Conservation (phyloP, 2,888 invertebrate genomes). For the Aleiodes testaceus region DNA sequence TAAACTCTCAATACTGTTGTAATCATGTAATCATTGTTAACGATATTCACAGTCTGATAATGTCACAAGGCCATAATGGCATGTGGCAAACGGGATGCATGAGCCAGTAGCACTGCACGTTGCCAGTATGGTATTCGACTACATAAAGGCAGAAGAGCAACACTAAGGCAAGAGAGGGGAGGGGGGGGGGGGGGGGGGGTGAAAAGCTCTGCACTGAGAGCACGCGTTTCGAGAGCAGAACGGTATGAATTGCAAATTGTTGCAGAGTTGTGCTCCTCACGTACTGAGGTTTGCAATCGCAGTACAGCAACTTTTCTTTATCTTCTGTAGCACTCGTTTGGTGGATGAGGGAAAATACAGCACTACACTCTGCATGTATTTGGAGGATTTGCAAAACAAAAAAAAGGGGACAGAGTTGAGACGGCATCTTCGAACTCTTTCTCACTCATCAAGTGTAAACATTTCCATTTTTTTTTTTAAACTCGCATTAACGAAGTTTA, state of each 20-base stretch:
- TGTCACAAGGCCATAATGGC: conserved; percentile 39
- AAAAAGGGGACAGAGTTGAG: too few relatives aligned
- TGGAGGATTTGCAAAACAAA: too few relatives aligned
- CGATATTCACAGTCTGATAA: conserved; percentile 45
- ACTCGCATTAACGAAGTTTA: too few relatives aligned
- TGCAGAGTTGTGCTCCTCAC: conserved; percentile 40
- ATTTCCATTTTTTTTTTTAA: neutral
- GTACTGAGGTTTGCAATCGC: conserved; percentile 38
- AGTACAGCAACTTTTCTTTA: conserved; percentile 45
- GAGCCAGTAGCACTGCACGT: conserved; percentile 35
- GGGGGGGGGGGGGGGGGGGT: neutral
- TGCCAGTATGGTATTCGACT: conserved; percentile 35
- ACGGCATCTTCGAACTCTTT: too few relatives aligned
- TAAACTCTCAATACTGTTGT: conserved; percentile 10
- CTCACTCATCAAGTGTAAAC: neutral
- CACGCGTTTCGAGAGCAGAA: conserved; percentile 29
- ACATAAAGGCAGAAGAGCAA: neutral
- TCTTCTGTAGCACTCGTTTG: conserved; percentile 31
- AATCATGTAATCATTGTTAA: conserved; percentile 44
- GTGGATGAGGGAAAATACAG: conserved; percentile 25
- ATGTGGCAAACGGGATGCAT: conserved; percentile 39
- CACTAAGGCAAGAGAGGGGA: neutral
- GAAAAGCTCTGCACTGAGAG: conserved; percentile 2
- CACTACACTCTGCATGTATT: too few relatives aligned
- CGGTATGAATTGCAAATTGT: conserved; percentile 55